Evolutionary conservation across 2,888 invertebrate genomes (phyloP), one percentile per base, ranked within the genome.

Genomic region (Rhagonycha lutea): DNA sequence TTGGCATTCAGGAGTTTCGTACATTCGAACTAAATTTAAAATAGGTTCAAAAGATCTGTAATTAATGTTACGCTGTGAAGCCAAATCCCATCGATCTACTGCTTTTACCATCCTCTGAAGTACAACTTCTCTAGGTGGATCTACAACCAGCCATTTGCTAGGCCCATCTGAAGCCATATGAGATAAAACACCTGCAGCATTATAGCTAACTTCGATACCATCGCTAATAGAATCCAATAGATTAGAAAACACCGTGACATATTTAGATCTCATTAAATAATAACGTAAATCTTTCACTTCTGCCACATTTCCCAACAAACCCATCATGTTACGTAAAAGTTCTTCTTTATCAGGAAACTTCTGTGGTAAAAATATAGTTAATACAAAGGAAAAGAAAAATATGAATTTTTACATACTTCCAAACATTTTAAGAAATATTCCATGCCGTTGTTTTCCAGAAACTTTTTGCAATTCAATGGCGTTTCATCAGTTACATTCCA

Each of bases 401-500:
- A n/a, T 24, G 23, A 14, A 0, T 14, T 18, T 28, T 18, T 28
- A 86, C 88, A 87, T 89, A 97, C 96, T 89, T 92, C 91, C 74
- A 98, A 92, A 88, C 98, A 99, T 80, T 92, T 92, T 12, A 96
- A 90, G 88, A 99, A 99, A 82, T 94, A 93, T 81, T 93, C 92
- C 95, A 99, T 96, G 80, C 99, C 99, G 62, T 93, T 91, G 78
- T 93, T 93, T 82, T 95, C 93, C 75, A 99, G 90, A 89, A 99
- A 99, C 83, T 95, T 91, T 86, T 93, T 91, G 89, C 98, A 98
- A 89, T 99, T 99, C 82, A 94, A 91, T 63, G 98, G 96, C 11
- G 98, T 98, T 89, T 99, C 98, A 87, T 99, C 98, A 32, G 96
- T 95, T 81, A 96, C 95, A 88, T 98, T 99, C 98, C 98, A 99